Evolutionary conservation across 1,140 invertebrate genomes (phyloP).

Genomic region (Melanaphis sacchari): DNA sequence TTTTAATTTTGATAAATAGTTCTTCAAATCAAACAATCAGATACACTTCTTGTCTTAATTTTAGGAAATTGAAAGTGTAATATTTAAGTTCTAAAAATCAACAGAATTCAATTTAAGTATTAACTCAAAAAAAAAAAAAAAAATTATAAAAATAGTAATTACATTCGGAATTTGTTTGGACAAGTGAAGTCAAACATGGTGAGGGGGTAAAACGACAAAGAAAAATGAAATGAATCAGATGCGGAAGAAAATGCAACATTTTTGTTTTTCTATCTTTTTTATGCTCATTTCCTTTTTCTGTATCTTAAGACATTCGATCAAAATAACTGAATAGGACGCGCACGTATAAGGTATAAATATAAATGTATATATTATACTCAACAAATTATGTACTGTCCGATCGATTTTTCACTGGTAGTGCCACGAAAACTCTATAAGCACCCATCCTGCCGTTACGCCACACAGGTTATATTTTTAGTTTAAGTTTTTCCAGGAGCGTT

Average conservation of each 20-base stretch:
- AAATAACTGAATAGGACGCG: background rate
- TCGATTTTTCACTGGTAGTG: background rate
- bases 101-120: accelerated
- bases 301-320: background rate
- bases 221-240: background rate
- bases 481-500: constrained; percentile 22
- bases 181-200: no score
- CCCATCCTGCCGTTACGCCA: no score
- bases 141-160: background rate
- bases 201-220: background rate
- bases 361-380: background rate
- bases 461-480: background rate
- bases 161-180: background rate
- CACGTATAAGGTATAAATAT: background rate
- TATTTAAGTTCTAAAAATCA: background rate
- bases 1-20: background rate
- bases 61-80: background rate
- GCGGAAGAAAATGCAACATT: background rate
- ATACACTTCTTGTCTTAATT: background rate
- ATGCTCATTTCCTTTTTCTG: background rate
- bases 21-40: background rate
- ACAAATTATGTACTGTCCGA: constrained; percentile 37
- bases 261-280: background rate
- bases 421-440: background rate
- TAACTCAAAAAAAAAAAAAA: background rate